Evolutionary conservation across 2,888 invertebrate species (phyloP).

Genomic region (Bombyx huttoni): DNA sequence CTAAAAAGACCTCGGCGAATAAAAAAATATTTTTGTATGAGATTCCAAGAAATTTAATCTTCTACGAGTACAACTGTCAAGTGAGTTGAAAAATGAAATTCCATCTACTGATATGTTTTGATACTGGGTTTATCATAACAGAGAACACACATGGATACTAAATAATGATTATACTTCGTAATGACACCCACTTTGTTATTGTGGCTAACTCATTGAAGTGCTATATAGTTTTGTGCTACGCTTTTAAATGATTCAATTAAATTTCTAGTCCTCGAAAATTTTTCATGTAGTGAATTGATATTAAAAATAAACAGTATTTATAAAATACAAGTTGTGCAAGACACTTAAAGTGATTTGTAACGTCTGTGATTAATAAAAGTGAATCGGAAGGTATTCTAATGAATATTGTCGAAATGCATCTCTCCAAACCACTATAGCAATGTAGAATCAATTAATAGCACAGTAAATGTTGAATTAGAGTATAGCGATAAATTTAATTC

Average conservation of each 20-base stretch:
- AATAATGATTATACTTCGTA: neutral
- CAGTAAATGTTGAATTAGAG: constrained; percentile 4
- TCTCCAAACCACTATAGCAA: neutral
- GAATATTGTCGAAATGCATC: constrained; percentile 5
- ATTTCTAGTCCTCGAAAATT: no score
- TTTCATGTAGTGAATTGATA: neutral
- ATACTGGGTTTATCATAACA: neutral
- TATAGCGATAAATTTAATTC: neutral
- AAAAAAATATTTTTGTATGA: neutral
- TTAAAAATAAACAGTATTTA: neutral
- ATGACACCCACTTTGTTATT: neutral
- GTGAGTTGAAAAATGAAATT: neutral
- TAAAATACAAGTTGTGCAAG: constrained; percentile 11
- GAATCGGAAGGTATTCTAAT: constrained; percentile 7
- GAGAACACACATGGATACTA: neutral
- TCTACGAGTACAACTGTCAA: neutral
- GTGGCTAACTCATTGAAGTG: neutral
- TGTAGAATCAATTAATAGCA: neutral
- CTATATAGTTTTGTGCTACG: neutral
- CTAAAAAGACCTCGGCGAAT: neutral
- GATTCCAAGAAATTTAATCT: neutral
- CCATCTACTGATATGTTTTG: neutral
- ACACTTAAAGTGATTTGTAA: constrained; percentile 12
- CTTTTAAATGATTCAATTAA: neutral
- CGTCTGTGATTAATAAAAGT: constrained; percentile 15